Evolutionary conservation across 2,888 invertebrate genomes (phyloP).

Genomic region (Vanessa cardui): DNA sequence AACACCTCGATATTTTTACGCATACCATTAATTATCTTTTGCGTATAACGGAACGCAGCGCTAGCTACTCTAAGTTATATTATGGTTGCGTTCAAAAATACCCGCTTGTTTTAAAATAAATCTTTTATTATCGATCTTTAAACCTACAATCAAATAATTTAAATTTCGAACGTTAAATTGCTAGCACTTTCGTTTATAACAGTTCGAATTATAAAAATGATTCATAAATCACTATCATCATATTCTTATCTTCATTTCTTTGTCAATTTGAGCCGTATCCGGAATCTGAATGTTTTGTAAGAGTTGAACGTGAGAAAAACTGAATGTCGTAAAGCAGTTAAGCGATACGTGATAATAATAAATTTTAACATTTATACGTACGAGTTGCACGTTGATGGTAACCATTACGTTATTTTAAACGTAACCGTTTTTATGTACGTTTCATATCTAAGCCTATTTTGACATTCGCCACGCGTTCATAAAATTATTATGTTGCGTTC

Average conservation of each 20-base stretch:
- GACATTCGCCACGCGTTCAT: slow-evolving; percentile 30
- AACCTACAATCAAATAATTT: too few species aligned
- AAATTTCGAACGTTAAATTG: too few species aligned
- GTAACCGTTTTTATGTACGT: slow-evolving; percentile 7
- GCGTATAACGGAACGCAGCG: too few species aligned
- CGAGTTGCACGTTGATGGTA: slow-evolving; percentile 38
- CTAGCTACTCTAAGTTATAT: too few species aligned
- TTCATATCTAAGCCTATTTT: slow-evolving; percentile 28
- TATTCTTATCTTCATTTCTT: background rate
- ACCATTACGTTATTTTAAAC: slow-evolving; percentile 38
- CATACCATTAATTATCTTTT: too few species aligned
- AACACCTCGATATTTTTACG: too few species aligned
- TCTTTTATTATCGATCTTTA: too few species aligned
- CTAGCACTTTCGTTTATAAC: too few species aligned
- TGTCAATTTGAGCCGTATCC: background rate
- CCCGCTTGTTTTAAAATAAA: too few species aligned
- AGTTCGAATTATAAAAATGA: background rate
- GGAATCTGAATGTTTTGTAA: slow-evolving; percentile 31
- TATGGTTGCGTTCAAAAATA: too few species aligned
- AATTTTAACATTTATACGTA: slow-evolving; percentile 42
- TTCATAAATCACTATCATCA: background rate
- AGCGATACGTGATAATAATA: slow-evolving; percentile 42
- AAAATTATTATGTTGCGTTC: slow-evolving; percentile 27
- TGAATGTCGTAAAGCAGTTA: slow-evolving; percentile 42
- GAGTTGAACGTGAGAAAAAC: slow-evolving; percentile 46